Evolutionary conservation across 2,888 invertebrate species (phyloP).

Genomic region (Athalia rosae): DNA sequence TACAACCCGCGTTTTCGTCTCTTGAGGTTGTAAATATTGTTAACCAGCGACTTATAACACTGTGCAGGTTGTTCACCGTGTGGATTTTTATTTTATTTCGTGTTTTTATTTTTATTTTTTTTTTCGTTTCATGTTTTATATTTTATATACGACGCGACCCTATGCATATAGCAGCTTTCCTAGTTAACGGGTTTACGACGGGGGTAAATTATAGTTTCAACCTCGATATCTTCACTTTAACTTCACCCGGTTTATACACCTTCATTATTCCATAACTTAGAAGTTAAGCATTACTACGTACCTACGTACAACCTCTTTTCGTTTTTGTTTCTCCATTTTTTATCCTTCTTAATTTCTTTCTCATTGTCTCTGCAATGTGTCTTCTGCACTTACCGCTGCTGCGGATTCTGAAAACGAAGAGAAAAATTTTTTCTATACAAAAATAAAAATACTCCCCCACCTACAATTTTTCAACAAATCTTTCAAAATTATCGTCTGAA

Average conservation of each 20-base stretch:
- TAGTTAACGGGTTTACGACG: slow-evolving; percentile 40
- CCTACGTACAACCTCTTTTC: too few relatives aligned
- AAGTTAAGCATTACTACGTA: background rate
- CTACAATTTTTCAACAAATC: too few relatives aligned
- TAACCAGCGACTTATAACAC: slow-evolving; percentile 38
- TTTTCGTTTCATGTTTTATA: too few relatives aligned
- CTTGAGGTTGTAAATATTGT: slow-evolving; percentile 35
- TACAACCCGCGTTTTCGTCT: slow-evolving; percentile 17
- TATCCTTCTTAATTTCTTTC: background rate
- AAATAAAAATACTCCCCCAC: too few relatives aligned
- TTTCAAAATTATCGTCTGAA: too few relatives aligned
- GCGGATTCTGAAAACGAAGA: background rate
- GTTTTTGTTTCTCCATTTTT: background rate
- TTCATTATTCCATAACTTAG: slow-evolving; percentile 1
- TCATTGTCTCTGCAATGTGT: background rate
- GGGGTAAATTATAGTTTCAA: slow-evolving; percentile 29
- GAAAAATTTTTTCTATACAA: too few relatives aligned
- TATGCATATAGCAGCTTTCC: background rate
- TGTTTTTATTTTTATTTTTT: too few relatives aligned
- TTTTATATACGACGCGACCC: background rate
- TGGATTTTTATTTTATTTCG: background rate
- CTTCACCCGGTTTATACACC: background rate
- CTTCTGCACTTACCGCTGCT: background rate
- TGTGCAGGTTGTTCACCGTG: background rate
- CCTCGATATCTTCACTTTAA: slow-evolving; percentile 30